Evolutionary conservation across 1,140 invertebrate species (phyloP).

Genomic region (Calliopsis andreniformis): DNA sequence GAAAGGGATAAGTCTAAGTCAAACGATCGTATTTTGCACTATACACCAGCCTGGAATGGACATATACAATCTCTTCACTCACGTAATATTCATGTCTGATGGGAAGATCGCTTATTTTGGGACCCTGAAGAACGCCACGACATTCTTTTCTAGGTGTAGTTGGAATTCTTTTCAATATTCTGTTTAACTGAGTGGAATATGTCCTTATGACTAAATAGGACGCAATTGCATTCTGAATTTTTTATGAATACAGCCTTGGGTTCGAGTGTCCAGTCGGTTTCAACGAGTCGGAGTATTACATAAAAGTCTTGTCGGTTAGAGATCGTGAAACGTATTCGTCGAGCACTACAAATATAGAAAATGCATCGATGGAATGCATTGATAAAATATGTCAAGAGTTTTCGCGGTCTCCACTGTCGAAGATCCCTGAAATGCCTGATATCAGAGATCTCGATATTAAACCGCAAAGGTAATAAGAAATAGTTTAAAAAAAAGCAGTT

Average conservation of each 20-base stretch:
- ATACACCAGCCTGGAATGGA: constrained; percentile 93
- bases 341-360: background rate
- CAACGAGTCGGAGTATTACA: constrained; percentile 65
- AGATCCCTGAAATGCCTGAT: constrained; percentile 12
- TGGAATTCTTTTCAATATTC: background rate
- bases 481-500: background rate
- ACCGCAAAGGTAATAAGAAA: constrained; percentile 35
- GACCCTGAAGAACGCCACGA: constrained; percentile 34
- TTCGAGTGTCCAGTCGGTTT: constrained; percentile 57
- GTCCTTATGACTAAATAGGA: background rate
- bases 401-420: constrained; percentile 32
- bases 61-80: constrained; percentile 86
- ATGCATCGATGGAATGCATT: background rate
- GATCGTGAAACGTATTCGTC: background rate
- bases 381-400: constrained; percentile 41
- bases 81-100: constrained; percentile 82
- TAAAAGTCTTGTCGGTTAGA: constrained; percentile 51
- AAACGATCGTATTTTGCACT: constrained; percentile 91
- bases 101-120: constrained; percentile 83
- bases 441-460: background rate
- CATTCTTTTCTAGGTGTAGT: constrained; percentile 62
- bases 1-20: constrained; percentile 84
- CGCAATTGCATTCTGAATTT: background rate
- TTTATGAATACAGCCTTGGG: constrained; percentile 38
- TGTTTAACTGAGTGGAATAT: background rate